Evolutionary conservation across 2,888 invertebrate species (phyloP).

Genomic region (Dicycla oo): DNA sequence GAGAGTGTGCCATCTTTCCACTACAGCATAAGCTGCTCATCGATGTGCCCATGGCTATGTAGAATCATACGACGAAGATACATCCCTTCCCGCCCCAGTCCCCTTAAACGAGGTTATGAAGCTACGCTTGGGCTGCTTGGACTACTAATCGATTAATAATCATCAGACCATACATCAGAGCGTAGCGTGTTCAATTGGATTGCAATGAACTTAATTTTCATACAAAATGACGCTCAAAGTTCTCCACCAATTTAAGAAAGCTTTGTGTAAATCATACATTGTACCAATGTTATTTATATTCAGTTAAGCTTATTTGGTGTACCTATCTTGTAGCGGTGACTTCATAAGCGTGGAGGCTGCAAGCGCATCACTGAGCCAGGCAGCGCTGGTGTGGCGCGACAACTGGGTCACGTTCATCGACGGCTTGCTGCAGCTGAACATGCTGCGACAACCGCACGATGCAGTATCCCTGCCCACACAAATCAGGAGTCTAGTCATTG

Average conservation of each 20-base stretch:
- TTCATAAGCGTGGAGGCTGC: slow-evolving; percentile 68
- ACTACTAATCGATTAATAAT: neutral
- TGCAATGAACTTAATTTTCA: neutral
- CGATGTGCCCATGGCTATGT: neutral
- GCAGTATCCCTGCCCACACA: slow-evolving; percentile 91
- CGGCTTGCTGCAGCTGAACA: slow-evolving; percentile 94
- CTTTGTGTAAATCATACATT: neutral
- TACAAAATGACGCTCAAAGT: neutral
- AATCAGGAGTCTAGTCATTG: slow-evolving; percentile 64
- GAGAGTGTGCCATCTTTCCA: neutral
- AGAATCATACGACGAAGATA: neutral
- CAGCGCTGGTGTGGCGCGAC: slow-evolving; percentile 84
- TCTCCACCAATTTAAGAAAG: neutral
- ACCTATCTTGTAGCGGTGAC: slow-evolving; percentile 62
- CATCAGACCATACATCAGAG: neutral
- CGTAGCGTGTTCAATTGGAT: neutral
- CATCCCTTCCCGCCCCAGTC: neutral
- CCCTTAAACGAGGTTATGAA: neutral
- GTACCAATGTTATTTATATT: neutral
- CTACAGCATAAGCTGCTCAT: neutral
- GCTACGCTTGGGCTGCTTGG: neutral
- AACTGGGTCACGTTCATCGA: slow-evolving; percentile 94
- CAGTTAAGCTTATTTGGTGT: neutral
- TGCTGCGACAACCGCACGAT: slow-evolving; percentile 90
- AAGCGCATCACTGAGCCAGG: slow-evolving; percentile 67